Base-by-base conservation (phyloP, 2,113 vertebrate species). In the Sinocyclocheilus maitianheensis region DNA sequence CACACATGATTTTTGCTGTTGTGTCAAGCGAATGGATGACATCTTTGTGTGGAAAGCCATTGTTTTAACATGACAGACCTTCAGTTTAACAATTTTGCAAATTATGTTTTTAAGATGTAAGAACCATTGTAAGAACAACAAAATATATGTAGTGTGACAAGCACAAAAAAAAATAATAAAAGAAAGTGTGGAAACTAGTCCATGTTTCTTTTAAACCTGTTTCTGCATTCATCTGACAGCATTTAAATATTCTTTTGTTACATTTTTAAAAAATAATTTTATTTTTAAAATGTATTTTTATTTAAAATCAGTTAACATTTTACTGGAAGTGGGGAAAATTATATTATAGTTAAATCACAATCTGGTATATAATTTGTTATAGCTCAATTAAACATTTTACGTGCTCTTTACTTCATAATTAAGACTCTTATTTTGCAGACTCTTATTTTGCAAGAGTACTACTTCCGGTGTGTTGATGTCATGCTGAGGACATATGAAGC, bases 341-440 rank as follows among this genome's bases (percentile, higher is more conserved):
- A 69, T 20, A 37, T 37, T 9, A 67, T 67, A 69, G 30, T 18
- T 18, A 18, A 37, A 69, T 37, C 14, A 18, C 67, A 67, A 34
- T 69, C 14, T 37, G 4, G 3, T 69, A 14, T 69, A 18, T 20
- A 34, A 69, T 69, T 69, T 69, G 3, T 37, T 34, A 5, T 9
- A 20, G 30, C 3, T 3, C 16, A 9, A 37, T 30, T 18, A 9
- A 69, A 34, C 11, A 67, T 24, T 62, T 46, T 34, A 6, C 18
- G 65, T 69, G 13, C 30, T 24, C 13, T 8, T 34, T 69, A 7
- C 2, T 1, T 69, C 3, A 8, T 3, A 3, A 13, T 6, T 1
- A 24, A 11, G 69, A 86, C 85, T n/a, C 81, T 86, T 86, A 86
- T 76, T 86, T 75, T 86, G 85, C 1, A 86, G 69, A 86, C 85